Evolutionary conservation across 2,113 vertebrate species (phyloP).

Genomic region (Embiotoca jacksoni): DNA sequence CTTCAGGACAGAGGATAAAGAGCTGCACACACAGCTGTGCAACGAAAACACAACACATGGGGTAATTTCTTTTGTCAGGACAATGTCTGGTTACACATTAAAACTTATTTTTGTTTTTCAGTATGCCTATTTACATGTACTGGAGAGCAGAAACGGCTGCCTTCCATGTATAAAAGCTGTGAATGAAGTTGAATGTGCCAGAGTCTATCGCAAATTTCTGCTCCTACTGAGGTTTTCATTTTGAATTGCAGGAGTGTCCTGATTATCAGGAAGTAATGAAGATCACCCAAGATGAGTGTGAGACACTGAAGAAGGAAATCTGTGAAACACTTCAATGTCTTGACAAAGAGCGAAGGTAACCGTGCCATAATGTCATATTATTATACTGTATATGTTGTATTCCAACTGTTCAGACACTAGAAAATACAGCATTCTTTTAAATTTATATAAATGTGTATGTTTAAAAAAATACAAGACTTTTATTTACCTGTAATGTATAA

Average conservation of each 20-base stretch:
- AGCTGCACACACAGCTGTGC: not conserved
- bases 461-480: too few species aligned
- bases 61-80: constrained; percentile 13
- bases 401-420: not conserved
- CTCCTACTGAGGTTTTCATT: not conserved
- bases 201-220: not conserved
- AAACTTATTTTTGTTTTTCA: not conserved
- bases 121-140: not conserved
- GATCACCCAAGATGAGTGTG: constrained; percentile 47
- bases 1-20: not conserved
- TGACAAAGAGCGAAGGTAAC: constrained; percentile 72
- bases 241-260: constrained; percentile 30
- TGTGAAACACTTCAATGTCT: constrained; percentile 67
- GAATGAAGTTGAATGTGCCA: too few species aligned
- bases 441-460: too few species aligned
- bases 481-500: too few species aligned
- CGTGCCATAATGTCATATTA: not conserved
- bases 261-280: constrained; percentile 26
- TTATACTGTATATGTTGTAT: not conserved
- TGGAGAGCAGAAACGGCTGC: not conserved
- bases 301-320: constrained; percentile 66
- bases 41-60: not conserved
- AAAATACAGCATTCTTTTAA: too few species aligned
- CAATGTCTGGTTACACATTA: not conserved
- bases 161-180: too few species aligned